Conservation (phyloP, 2,888 invertebrate genomes). For the Operophtera brumata region DNA sequence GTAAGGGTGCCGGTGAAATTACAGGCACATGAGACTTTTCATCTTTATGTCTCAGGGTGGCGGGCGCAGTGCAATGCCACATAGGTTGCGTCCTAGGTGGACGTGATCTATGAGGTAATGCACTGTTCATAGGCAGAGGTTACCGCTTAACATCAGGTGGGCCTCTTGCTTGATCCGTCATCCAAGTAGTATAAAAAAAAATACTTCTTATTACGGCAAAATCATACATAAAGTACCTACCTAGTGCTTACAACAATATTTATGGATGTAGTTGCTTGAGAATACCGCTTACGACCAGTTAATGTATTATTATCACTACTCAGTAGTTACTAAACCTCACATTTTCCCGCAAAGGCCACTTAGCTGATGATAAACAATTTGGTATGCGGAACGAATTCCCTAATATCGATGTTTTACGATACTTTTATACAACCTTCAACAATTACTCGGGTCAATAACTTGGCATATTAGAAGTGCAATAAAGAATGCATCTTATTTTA, state of each 20-base stretch:
- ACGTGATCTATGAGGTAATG: no score
- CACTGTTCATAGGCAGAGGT: no score
- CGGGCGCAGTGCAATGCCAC: no score
- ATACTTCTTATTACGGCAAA: no score
- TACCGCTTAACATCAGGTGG: no score
- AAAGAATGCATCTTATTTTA: background rate
- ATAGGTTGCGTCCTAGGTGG: no score
- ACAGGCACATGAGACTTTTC: no score
- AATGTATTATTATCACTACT: slow-evolving; percentile 14
- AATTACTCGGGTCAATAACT: slow-evolving; percentile 12
- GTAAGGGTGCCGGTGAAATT: no score
- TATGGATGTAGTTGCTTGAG: background rate
- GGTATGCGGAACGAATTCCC: slow-evolving; percentile 14
- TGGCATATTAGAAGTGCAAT: background rate
- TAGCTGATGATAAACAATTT: slow-evolving; percentile 22
- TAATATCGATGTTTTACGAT: slow-evolving; percentile 8
- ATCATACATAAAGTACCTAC: no score
- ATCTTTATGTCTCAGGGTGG: no score
- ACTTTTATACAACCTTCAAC: slow-evolving; percentile 2
- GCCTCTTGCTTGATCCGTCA: no score
- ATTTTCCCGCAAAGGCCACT: slow-evolving; percentile 12
- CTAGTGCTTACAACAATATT: background rate
- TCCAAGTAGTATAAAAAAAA: no score
- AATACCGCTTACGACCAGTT: slow-evolving; percentile 4
- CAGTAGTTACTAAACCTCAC: slow-evolving; percentile 7